These are phyloP conservation scores for Ochotona curzoniae DNA, from an alignment of 2,113 vertebrate genomes.

Conservation along the genomic window DNA sequence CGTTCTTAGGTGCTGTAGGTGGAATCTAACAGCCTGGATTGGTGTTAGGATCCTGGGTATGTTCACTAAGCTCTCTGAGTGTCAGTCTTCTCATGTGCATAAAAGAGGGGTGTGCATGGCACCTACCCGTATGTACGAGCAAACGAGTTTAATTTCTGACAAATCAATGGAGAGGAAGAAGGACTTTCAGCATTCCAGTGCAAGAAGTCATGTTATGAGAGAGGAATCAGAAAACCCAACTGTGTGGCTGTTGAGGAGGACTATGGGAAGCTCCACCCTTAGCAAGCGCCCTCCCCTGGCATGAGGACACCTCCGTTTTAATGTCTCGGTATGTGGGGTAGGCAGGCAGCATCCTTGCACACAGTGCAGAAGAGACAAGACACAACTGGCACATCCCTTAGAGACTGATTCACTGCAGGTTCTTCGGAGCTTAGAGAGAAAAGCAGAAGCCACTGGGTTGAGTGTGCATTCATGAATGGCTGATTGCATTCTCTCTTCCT, in stretches of 20 bases:
- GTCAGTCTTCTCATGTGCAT: not conserved
- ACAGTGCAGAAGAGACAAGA: not conserved
- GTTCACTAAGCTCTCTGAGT: not conserved
- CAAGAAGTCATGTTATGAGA: not conserved
- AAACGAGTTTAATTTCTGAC: not conserved
- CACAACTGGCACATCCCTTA: rapidly evolving
- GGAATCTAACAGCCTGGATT: not conserved
- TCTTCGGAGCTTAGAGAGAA: not conserved
- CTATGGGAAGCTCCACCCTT: not conserved
- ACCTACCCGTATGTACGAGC: too few species aligned
- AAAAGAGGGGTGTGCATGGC: not conserved
- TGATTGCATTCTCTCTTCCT: not conserved
- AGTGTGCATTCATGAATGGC: not conserved
- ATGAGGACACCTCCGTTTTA: not conserved
- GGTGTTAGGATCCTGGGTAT: not conserved
- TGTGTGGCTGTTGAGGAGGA: not conserved
- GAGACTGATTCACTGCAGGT: not conserved
- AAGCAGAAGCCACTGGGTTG: not conserved
- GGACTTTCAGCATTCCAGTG: not conserved
- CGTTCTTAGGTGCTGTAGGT: not conserved
- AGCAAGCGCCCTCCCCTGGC: not conserved
- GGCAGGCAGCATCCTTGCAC: not conserved
- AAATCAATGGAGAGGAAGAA: not conserved
- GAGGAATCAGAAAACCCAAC: not conserved
- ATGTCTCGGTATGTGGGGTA: not conserved